Base-by-base conservation (phyloP, 2,888 invertebrate genomes). In the Chloromyia formosa region DNA sequence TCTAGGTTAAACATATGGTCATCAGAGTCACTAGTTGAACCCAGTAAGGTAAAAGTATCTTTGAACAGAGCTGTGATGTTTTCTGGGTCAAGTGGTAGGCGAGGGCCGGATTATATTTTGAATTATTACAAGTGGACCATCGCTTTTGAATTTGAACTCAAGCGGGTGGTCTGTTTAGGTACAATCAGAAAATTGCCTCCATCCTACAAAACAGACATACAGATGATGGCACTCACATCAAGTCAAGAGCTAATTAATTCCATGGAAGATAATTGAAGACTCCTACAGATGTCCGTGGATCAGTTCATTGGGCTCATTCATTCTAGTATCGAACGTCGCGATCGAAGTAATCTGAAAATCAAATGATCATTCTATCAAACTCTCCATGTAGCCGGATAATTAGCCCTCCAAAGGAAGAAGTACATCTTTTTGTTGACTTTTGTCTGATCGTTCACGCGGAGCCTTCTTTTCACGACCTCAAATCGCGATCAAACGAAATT, bases 231-330 rank as follows among this genome's bases (percentile, higher is more conserved):
- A 35, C 3, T 35, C 27, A 7, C 27, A 35, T 4, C 27, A 66
- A 62, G 72, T 72, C 73, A 71, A 27, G 68, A 53, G 60, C 49
- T 74, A 73, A 73, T 75, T 73, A 75, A 75, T 66, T 66, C 73
- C 60, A 75, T 75, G 66, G 73, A 71, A 40, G 75, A 56, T 75
- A 75, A 75, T 75, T 71, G 75, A 60, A 75, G 69, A 58, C 71
- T 64, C 62, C 62, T 75, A 71, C 66, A 45, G 74, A 68, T n/a
- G n/a, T 69, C 68, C 35, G 49, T 56, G 18, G 27, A 7, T 35
- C 27, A 4, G 27, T 35, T 7, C 27, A 35, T 35, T 35, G 27
- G 27, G 22, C n/a, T 56, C 56, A 10, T 16, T 20, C 56, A 10
- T 16, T 18, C 10, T 10, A 18, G 20, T 20, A 56, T 18, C 16